Evolutionary conservation across 2,113 vertebrate species (phyloP).

Genomic region (Hiodon alosoides): DNA sequence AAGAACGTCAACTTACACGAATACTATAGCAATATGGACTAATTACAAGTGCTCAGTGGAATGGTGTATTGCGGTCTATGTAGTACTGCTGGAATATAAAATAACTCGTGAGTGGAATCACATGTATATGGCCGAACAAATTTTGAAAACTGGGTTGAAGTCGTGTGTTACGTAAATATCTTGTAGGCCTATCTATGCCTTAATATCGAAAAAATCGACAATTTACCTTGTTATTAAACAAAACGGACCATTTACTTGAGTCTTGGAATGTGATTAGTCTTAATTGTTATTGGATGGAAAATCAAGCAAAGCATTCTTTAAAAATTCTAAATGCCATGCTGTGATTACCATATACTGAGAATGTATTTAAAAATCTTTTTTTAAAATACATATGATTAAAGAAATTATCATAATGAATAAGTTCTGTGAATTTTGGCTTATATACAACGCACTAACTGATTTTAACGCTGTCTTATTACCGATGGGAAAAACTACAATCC

Average conservation of each 20-base stretch:
- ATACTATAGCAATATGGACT: background rate
- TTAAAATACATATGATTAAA: background rate
- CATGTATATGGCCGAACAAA: background rate
- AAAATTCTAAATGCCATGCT: conserved; percentile 2
- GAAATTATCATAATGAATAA: too few relatives aligned
- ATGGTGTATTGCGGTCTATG: conserved; percentile 32
- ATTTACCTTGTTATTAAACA: background rate
- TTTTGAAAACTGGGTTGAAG: background rate
- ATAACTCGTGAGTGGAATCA: background rate
- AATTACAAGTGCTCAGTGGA: background rate
- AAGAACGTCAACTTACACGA: background rate
- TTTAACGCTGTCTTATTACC: background rate
- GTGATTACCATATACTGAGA: background rate
- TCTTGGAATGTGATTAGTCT: too few relatives aligned
- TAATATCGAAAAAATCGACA: background rate
- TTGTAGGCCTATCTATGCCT: too few relatives aligned
- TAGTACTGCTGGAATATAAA: conserved; percentile 7
- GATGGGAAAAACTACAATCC: conserved; percentile 57
- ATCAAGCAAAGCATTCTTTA: too few relatives aligned
- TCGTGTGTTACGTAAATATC: background rate
- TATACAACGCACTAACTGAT: too few relatives aligned
- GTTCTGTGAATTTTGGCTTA: too few relatives aligned
- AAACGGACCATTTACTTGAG: too few relatives aligned
- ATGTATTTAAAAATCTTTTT: too few relatives aligned
- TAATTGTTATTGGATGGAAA: too few relatives aligned